Conservation (phyloP, 2,797 vertebrate genomes). For the Simalia tracyae region DNA sequence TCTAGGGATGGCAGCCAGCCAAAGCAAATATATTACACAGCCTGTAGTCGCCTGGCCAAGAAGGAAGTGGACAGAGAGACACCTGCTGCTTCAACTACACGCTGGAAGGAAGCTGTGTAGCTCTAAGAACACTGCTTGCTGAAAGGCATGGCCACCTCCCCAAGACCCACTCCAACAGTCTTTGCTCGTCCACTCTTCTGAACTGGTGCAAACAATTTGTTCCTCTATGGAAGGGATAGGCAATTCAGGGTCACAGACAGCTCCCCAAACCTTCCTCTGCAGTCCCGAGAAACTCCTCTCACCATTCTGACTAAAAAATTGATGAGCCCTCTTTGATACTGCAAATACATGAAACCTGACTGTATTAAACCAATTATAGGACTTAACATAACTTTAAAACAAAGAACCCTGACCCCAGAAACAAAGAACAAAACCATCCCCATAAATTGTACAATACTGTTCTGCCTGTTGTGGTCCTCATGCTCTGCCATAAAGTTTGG, state of each 20-base stretch:
- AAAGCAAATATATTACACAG: constrained; percentile 20
- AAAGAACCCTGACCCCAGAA: neutral
- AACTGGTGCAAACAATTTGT: no score
- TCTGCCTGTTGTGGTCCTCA: neutral
- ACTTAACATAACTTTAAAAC: neutral
- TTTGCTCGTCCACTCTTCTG: neutral
- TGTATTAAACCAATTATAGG: neutral
- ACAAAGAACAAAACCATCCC: neutral
- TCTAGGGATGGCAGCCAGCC: neutral
- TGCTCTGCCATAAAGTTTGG: neutral
- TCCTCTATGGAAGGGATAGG: neutral
- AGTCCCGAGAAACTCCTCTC: neutral
- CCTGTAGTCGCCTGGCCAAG: neutral
- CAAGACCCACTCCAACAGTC: neutral
- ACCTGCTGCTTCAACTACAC: neutral
- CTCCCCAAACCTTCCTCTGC: neutral
- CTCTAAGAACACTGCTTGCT: neutral
- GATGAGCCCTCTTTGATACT: neutral
- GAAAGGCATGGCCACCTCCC: neutral
- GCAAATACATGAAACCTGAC: neutral
- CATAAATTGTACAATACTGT: neutral
- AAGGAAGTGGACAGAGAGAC: neutral
- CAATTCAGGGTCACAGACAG: neutral
- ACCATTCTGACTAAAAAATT: neutral
- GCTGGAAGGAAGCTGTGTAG: neutral